Percentiles rank a stretch among this genome's conserved stretches.
These are phyloP conservation scores for Noctilio leporinus DNA, from an alignment of 2,113 vertebrate genomes.

Conservation along the genomic window DNA sequence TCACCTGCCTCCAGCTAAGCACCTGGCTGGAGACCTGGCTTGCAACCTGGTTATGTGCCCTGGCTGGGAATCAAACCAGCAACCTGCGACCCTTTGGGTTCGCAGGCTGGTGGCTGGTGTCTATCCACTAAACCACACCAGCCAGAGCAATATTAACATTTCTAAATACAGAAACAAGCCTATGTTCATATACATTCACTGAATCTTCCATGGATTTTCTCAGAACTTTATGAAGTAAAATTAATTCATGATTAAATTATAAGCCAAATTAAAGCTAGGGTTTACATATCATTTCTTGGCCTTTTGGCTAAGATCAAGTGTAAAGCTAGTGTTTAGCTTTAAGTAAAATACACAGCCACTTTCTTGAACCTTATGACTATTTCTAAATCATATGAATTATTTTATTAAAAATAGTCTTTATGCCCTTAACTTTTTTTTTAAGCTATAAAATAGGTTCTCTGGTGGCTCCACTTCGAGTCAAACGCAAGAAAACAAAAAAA, in stretches of 20 bases:
- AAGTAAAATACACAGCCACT: neutral
- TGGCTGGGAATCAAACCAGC: no score
- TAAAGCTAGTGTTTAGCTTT: neutral
- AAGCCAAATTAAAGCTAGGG: neutral
- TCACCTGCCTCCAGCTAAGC: no score
- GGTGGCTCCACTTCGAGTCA: neutral
- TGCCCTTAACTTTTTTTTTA: neutral
- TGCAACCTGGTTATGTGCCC: no score
- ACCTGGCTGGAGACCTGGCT: no score
- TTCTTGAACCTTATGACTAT: neutral
- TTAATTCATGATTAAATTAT: constrained; percentile 7
- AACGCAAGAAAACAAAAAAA: neutral
- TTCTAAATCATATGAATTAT: neutral
- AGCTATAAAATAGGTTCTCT: constrained; percentile 6
- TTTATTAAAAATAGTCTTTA: constrained; percentile 17
- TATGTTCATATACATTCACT: neutral
- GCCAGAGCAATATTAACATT: constrained; percentile 6
- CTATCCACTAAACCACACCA: no score
- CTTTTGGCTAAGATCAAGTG: no score
- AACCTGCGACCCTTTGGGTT: no score
- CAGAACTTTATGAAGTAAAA: neutral
- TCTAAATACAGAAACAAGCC: constrained; percentile 17
- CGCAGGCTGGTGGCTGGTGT: no score
- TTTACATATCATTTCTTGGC: neutral
- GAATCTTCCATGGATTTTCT: neutral